A percentile compares a stretch with the other conserved stretches of the same genome.
Conservation (phyloP, 2,113 vertebrate species). For the Cepphus grylle region DNA sequence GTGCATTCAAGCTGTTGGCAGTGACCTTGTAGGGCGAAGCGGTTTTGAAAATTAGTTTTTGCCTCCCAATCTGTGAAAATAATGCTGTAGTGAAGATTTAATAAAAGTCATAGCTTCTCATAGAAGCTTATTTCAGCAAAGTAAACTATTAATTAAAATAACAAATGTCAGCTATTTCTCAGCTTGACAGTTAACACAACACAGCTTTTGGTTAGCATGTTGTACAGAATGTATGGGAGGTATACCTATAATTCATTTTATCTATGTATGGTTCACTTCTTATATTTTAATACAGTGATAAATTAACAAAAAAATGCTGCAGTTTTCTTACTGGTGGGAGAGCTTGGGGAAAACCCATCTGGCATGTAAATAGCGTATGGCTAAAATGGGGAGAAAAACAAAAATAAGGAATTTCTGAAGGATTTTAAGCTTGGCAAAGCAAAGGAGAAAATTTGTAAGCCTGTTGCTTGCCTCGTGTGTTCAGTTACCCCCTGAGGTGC, state of each 20-base stretch:
- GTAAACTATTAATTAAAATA: conserved; percentile 86
- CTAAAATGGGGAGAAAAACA: conserved; percentile 38
- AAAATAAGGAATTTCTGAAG: conserved; percentile 52
- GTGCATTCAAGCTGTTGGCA: conserved; percentile 75
- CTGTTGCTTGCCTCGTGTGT: not conserved
- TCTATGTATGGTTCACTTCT: conserved; percentile 63
- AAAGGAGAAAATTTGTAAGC: not conserved
- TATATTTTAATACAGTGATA: conserved; percentile 70
- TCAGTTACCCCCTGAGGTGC: not conserved
- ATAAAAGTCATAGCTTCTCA: conserved; percentile 71
- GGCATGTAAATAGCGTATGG: conserved; percentile 23
- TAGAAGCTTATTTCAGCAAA: conserved; percentile 81
- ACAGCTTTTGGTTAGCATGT: conserved; percentile 77
- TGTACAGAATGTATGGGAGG: conserved; percentile 64
- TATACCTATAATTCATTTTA: conserved; percentile 70
- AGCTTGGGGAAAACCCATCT: conserved; percentile 72
- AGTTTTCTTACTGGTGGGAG: conserved; percentile 64
- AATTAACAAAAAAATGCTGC: conserved; percentile 73
- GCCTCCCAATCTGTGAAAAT: conserved; percentile 77
- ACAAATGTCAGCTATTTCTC: conserved; percentile 81
- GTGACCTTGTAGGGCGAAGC: conserved; percentile 78
- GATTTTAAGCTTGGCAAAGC: conserved; percentile 36
- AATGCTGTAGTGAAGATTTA: conserved; percentile 76
- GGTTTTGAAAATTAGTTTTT: conserved; percentile 79
- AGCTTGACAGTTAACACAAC: conserved; percentile 78